Evolutionary conservation across 2,888 invertebrate genomes (phyloP).

Genomic region (Strigamia transsilvanica): DNA sequence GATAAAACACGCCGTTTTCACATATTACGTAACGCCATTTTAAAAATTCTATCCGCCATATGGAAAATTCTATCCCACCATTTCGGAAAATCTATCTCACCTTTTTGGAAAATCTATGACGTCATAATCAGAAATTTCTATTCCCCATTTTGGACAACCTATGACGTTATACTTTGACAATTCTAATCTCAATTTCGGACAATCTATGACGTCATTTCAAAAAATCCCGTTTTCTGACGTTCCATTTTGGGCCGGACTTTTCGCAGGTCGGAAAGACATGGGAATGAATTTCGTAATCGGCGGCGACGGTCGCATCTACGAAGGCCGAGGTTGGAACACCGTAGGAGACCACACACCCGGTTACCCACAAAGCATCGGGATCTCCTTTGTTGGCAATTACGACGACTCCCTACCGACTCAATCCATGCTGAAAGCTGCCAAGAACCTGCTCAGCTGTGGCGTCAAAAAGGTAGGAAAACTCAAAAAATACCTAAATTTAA

Average conservation of each 20-base stretch:
- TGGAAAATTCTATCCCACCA: no score
- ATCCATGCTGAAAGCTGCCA: not conserved
- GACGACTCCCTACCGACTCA: not conserved
- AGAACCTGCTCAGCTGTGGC: not conserved
- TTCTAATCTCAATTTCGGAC: not conserved
- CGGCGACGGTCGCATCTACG: not conserved
- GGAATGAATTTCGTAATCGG: slow-evolving; percentile 22
- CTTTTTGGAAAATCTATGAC: no score
- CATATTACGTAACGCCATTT: no score
- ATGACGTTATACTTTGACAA: no score
- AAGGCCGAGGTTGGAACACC: slow-evolving; percentile 23
- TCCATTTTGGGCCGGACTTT: no score
- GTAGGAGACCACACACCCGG: not conserved
- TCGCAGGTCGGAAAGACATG: not conserved
- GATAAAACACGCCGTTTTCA: not conserved
- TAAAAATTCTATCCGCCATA: no score
- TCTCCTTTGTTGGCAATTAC: slow-evolving; percentile 17
- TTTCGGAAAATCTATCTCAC: no score
- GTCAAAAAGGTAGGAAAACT: not conserved
- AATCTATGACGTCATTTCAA: no score
- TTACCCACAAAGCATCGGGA: not conserved
- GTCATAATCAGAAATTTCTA: no score
- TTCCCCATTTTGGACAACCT: no score
- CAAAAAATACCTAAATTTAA: no score
- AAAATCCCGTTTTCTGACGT: no score